Conservation (phyloP, 2,888 invertebrate species). For the Galeruca laticollis region DNA sequence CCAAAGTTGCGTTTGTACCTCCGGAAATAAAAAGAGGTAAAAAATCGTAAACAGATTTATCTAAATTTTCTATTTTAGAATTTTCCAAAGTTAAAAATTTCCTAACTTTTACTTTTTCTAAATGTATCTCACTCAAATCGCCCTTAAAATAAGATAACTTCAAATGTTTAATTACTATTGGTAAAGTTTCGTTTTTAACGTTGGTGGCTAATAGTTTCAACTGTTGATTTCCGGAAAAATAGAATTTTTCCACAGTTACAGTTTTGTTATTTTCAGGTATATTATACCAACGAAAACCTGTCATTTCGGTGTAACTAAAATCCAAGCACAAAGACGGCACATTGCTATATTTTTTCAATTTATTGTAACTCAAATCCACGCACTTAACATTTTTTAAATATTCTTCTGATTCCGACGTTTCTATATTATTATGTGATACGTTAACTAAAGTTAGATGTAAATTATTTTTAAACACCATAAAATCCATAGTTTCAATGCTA, state of each 20-base stretch:
- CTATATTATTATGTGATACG: conserved; percentile 39
- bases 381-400: conserved; percentile 43
- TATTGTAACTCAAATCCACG: conserved; percentile 42
- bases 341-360: conserved; percentile 34
- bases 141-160: conserved; percentile 34
- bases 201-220: conserved; percentile 35
- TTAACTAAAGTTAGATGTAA: conserved; percentile 34
- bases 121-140: conserved; percentile 25
- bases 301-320: conserved; percentile 37
- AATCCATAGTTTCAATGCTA: conserved; percentile 27
- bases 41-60: conserved; percentile 39
- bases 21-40: conserved; percentile 30
- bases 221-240: conserved; percentile 31
- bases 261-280: conserved; percentile 35
- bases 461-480: conserved; percentile 40
- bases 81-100: conserved; percentile 30
- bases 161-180: conserved; percentile 31
- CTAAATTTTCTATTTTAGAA: conserved; percentile 28
- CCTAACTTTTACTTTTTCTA: conserved; percentile 33
- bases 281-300: conserved; percentile 41
- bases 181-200: conserved; percentile 26
- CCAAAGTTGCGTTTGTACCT: conserved; percentile 37
- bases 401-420: conserved; percentile 33
- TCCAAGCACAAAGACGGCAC: conserved; percentile 42
- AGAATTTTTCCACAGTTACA: conserved; percentile 34